Conservation (phyloP, 2,113 vertebrate genomes). For the Eulemur macaco region DNA sequence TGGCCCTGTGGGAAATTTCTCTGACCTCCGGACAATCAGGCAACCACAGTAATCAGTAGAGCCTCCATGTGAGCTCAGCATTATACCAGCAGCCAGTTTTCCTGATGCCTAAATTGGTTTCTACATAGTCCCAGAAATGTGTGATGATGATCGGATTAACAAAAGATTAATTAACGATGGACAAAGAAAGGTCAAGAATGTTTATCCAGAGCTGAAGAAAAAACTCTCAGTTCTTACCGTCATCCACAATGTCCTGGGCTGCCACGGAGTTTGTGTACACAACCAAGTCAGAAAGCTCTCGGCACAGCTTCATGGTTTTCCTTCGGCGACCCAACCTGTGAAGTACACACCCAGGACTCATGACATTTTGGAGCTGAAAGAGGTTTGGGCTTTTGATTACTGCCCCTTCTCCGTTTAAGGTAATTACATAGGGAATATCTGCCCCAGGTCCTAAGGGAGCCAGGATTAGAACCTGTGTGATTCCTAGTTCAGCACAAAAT, state of each 20-base stretch:
- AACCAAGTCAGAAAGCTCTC: conserved; percentile 96
- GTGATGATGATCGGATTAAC: background rate
- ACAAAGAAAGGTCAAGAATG: background rate
- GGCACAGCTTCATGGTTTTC: conserved; percentile 96
- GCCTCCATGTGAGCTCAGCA: background rate
- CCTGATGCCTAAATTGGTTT: background rate
- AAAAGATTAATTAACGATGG: background rate
- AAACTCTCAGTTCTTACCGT: conserved; percentile 85
- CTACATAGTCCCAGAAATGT: background rate
- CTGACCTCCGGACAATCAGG: background rate
- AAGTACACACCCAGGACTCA: background rate
- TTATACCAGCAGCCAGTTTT: background rate
- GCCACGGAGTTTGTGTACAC: conserved; percentile 96
- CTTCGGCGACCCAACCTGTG: conserved; percentile 89
- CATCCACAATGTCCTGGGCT: conserved; percentile 94
- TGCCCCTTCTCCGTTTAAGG: background rate
- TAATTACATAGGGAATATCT: background rate
- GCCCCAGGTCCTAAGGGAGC: background rate
- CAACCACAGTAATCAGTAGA: background rate
- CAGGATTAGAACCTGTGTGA: background rate
- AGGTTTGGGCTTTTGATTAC: background rate
- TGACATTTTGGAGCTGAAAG: background rate
- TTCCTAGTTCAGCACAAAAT: background rate
- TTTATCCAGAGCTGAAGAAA: background rate
- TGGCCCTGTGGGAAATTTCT: background rate